phyloP scores from a whole-genome alignment of 2,113 vertebrate genomes.

The Mus spicilegus region DNA sequence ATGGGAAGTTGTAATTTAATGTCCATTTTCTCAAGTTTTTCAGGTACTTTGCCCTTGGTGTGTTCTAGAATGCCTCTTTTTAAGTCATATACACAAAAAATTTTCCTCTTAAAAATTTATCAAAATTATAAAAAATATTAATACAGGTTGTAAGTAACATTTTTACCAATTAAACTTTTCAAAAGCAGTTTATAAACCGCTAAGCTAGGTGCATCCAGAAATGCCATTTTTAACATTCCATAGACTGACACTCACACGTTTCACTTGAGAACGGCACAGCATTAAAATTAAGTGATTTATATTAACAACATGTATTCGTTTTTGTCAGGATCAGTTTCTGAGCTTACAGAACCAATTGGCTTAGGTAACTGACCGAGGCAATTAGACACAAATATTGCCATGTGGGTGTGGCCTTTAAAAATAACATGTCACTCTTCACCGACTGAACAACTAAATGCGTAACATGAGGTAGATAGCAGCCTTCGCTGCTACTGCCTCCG shows the following conservation, averaged over 20 bases:
- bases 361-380: neutral
- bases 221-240: neutral
- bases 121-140: constrained; percentile 38
- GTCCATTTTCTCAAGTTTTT: constrained; percentile 39
- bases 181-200: constrained; percentile 29
- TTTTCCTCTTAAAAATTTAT: neutral
- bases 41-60: constrained; percentile 30
- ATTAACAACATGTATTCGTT: neutral
- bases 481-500: neutral
- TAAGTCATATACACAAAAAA: constrained; percentile 7
- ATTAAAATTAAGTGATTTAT: constrained; percentile 21
- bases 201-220: constrained; percentile 28
- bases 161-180: constrained; percentile 47
- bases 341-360: neutral
- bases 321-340: constrained; percentile 24
- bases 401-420: neutral
- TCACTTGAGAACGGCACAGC: constrained; percentile 34
- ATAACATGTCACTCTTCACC: neutral
- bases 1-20: constrained; percentile 52
- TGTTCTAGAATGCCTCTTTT: constrained; percentile 1
- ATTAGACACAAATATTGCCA: constrained; percentile 1
- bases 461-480: neutral
- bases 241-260: constrained; percentile 17
- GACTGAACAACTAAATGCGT: neutral
- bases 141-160: neutral